Evolutionary conservation across 2,113 vertebrate genomes (phyloP), one percentile per base, ranked within the genome.

Genomic region (Corydoras maculifer): DNA sequence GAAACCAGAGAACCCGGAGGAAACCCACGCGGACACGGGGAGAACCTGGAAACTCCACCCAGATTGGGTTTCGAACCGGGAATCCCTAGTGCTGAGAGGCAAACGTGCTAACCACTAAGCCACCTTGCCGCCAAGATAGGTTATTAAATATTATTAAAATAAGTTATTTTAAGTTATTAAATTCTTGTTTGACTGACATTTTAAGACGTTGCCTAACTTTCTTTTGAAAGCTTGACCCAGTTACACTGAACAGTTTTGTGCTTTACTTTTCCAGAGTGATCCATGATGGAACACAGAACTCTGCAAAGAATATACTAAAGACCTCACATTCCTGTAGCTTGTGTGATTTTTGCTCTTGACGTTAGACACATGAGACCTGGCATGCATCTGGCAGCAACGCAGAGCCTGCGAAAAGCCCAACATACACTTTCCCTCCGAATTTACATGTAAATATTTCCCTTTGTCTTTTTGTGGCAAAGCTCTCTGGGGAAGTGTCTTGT

Each of bases 371-470:
- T 32, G 30, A 15, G 54, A 72, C 62, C 50, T 12, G 63, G 50
- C 31, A 14, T 31, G 0, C 43, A 54, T 75, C 64, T 55, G 35
- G 55, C 18, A 58, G 18, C 51, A 51, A 72, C 60, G 71, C 68
- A 59, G 73, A 70, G 31, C 61, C 57, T 48, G 49, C 63, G 53
- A 68, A 77, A 51, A 57, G 50, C 75, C 51, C 57, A 14, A 67
- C 65, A 70, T 35, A 54, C 4, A 12, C 67, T 73, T 78, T 76
- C 72, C 79, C 54, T 35, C 14, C 12, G 43, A 49, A 62, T 55
- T 65, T 62, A 68, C 60, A 75, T 67, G 54, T 77, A 77, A 67
- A 78, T 79, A 53, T 80, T 78, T 53, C 60, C 58, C 63, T 75
- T 78, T 79, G 71, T 82, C 49, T 43, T 75, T 49, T 65, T 58